These are phyloP conservation scores for Leptodirus hochenwartii DNA, from an alignment of 2,888 invertebrate species.

Conservation along the genomic window DNA sequence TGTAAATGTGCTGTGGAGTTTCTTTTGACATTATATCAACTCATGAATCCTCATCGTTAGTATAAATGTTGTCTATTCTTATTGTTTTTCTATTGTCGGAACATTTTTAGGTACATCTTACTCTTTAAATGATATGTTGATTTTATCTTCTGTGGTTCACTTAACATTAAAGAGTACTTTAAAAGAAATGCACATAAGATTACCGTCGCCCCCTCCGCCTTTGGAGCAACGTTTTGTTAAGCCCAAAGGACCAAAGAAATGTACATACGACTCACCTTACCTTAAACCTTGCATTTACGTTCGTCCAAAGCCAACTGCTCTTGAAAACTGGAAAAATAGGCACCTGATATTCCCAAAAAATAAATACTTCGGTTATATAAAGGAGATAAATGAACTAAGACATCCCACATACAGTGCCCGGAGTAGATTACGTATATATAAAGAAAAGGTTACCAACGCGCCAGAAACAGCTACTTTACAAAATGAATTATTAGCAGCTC, in stretches of 20 bases:
- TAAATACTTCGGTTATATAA: conserved; percentile 21
- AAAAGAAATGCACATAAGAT: conserved; percentile 24
- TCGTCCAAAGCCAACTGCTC: conserved; percentile 15
- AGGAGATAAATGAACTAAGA: too few species aligned
- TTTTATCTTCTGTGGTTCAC: conserved; percentile 25
- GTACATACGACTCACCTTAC: conserved; percentile 18
- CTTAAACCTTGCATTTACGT: conserved; percentile 17
- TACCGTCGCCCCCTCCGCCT: conserved; percentile 23
- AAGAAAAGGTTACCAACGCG: too few species aligned
- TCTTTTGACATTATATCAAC: conserved; percentile 22
- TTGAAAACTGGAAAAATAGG: conserved; percentile 18
- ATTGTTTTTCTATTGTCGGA: too few species aligned
- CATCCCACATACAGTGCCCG: too few species aligned
- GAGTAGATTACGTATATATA: too few species aligned
- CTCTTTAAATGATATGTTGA: conserved; percentile 23
- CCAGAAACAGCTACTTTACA: too few species aligned
- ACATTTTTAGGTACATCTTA: conserved; percentile 16
- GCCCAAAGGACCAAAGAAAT: conserved; percentile 7
- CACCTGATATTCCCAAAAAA: conserved; percentile 21
- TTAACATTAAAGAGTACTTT: conserved; percentile 22
- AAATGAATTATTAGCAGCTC: too few species aligned
- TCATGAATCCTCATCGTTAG: conserved; percentile 20
- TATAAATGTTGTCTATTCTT: too few species aligned
- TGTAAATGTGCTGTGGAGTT: conserved; percentile 23
- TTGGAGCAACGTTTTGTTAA: conserved; percentile 8